Conservation (phyloP, 2,797 vertebrate species). For the Lagorchestes hirsutus region DNA sequence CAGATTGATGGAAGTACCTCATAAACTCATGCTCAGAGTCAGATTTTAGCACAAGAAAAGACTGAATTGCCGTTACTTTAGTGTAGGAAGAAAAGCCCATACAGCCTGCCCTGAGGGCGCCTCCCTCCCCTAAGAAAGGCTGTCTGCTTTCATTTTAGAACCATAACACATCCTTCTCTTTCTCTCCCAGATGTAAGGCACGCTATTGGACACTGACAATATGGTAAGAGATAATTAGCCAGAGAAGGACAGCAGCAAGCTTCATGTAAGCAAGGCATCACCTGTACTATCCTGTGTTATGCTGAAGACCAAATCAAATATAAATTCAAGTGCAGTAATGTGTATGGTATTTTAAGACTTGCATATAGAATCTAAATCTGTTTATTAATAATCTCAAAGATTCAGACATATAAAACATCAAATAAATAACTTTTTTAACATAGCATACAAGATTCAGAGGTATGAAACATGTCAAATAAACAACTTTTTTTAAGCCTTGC, state of each 20-base stretch:
- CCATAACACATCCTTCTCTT: conserved; percentile 12
- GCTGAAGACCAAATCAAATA: conserved; percentile 58
- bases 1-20: neutral
- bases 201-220: conserved; percentile 68
- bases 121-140: conserved; percentile 9
- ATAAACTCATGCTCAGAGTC: conserved; percentile 19
- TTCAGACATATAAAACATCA: conserved; percentile 60
- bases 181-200: conserved; percentile 42
- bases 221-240: conserved; percentile 77
- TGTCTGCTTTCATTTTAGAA: conserved; percentile 22
- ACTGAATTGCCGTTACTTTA: conserved; percentile 51
- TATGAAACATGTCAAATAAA: conserved; percentile 64
- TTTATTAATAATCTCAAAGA: conserved; percentile 30
- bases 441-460: conserved; percentile 70
- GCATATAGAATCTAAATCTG: conserved; percentile 48
- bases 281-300: conserved; percentile 69
- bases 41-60: conserved; percentile 34
- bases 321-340: conserved; percentile 53
- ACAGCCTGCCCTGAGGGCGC: conserved; percentile 6
- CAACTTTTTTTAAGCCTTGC: conserved; percentile 22
- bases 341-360: neutral
- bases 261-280: conserved; percentile 60
- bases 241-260: conserved; percentile 61
- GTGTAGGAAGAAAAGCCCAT: neutral
- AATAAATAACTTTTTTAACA: conserved; percentile 55